Percentiles rank a stretch among this genome's conserved stretches.
Conservation (phyloP, 2,888 invertebrate genomes). For the Lasioglossum malachurum region DNA sequence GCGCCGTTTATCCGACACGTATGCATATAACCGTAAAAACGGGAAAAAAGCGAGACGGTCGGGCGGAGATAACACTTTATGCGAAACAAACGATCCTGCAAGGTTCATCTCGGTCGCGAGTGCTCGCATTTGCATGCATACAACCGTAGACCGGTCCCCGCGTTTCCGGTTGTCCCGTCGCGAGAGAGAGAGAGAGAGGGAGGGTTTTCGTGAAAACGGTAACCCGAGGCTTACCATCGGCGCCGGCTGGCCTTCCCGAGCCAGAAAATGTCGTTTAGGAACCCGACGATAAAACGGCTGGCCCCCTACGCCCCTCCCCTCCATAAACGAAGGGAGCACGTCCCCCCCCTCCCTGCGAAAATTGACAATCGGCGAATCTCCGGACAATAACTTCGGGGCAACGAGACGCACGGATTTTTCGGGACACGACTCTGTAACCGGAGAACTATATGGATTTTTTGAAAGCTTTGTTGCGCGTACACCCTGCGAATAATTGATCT, state of each 20-base stretch:
- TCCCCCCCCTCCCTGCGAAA: not conserved
- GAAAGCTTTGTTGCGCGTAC: not conserved
- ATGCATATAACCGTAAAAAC: slow-evolving; percentile 77
- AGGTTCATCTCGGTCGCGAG: slow-evolving; percentile 42
- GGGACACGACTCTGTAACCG: not conserved
- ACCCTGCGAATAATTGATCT: not conserved
- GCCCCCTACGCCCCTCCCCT: not conserved
- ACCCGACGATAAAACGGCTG: slow-evolving; percentile 5
- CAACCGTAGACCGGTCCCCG: not conserved
- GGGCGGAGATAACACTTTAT: slow-evolving; percentile 71
- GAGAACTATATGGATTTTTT: not conserved
- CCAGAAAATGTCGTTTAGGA: slow-evolving; percentile 19
- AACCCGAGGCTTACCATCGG: slow-evolving; percentile 19
- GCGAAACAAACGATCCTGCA: slow-evolving; percentile 64
- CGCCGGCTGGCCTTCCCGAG: slow-evolving; percentile 3
- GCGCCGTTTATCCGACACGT: slow-evolving; percentile 66
- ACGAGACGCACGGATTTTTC: slow-evolving; percentile 15
- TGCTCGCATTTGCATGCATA: slow-evolving; percentile 57
- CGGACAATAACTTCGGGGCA: slow-evolving; percentile 1
- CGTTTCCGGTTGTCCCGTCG: slow-evolving; percentile 26
- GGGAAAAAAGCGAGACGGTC: slow-evolving; percentile 63
- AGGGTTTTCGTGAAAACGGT: slow-evolving; percentile 16
- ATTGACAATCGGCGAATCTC: not conserved
- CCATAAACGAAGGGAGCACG: slow-evolving; percentile 21
- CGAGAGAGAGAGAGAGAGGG: not conserved